These are phyloP conservation scores for Phalloptychus januarius DNA, from an alignment of 2,797 vertebrate genomes.

Conservation along the genomic window DNA sequence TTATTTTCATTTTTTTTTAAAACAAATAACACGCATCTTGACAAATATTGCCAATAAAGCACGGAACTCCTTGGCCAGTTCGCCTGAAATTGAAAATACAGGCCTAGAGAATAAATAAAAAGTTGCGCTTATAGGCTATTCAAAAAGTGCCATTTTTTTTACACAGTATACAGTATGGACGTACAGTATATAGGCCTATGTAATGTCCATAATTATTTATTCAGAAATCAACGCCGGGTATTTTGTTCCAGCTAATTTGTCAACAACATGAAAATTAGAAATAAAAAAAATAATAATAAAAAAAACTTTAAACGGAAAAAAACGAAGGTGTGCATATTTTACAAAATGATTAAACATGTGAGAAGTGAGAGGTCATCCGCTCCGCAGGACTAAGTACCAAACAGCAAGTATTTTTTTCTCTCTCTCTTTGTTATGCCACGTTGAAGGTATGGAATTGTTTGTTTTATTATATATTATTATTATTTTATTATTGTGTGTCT, in stretches of 20 bases:
- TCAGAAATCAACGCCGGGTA: constrained; percentile 50
- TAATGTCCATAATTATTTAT: constrained; percentile 63
- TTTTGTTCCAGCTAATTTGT: constrained; percentile 56
- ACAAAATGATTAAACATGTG: constrained; percentile 62
- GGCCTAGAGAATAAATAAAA: constrained; percentile 91
- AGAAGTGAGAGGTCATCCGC: constrained; percentile 77
- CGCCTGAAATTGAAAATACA: constrained; percentile 85
- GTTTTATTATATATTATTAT: constrained; percentile 69
- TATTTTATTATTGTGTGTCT: constrained; percentile 40
- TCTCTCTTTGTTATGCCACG: constrained; percentile 24
- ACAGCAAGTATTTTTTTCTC: constrained; percentile 53
- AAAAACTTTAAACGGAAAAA: constrained; percentile 52
- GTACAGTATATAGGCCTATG: constrained; percentile 44
- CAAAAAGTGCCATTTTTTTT: constrained; percentile 93
- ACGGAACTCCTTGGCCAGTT: constrained; percentile 83
- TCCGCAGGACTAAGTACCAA: constrained; percentile 83
- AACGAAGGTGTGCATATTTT: constrained; percentile 62
- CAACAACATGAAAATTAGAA: constrained; percentile 16
- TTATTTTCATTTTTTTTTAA: constrained; percentile 79
- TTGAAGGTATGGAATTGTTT: constrained; percentile 53
- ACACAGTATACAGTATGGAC: constrained; percentile 68
- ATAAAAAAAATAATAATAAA: background rate
- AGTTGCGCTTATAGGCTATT: constrained; percentile 86
- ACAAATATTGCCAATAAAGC: constrained; percentile 99
- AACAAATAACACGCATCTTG: constrained; percentile 83